Evolutionary conservation across 2,113 vertebrate genomes (phyloP), one percentile per base, ranked within the genome.

Genomic region (Collichthys lucidus): DNA sequence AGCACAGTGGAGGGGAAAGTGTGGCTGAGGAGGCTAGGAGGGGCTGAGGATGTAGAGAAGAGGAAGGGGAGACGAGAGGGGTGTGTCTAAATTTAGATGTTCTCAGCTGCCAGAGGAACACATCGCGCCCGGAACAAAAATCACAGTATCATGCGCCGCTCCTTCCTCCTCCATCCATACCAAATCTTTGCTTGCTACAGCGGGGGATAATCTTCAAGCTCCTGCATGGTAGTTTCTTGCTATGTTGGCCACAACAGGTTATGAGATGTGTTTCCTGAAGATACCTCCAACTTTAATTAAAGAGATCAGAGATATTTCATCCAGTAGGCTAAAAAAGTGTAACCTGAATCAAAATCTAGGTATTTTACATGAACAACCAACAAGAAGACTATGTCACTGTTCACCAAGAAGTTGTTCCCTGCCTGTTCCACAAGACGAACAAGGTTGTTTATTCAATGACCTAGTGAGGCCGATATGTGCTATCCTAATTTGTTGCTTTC

Each of bases 11-110:
- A 87, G 79, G 62, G 70, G 67, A 88, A 84, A 82, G 83, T 74
- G 77, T 77, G 60, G 84, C 83, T 79, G 79, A 85, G 74, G 77
- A 74, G 75, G 53, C 62, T 80, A 71, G 62, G 67, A 79, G 79
- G 66, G 75, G 72, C 86, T 73, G 86, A 88, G 60, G 86, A 84
- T 80, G 74, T 44, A 29, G 73, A 83, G 75, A 65, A 73, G 81
- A 79, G 66, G 88, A 83, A 86, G 81, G 79, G 71, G 83, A 80
- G 79, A 86, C 2, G 65, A 78, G 65, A 78, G 82, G 81, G 67
- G 85, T 72, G 70, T 42, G 78, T 84, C 93, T 94, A 95, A 92
- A 95, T 94, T 92, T 93, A 94, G 94, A 91, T 84, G 85, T 88
- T 89, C 84, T 88, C 84, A 83, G 83, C 86, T 86, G 89, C 83